These are phyloP conservation scores for Neodiprion lecontei DNA, from an alignment of 1,140 invertebrate species.

Conservation along the genomic window DNA sequence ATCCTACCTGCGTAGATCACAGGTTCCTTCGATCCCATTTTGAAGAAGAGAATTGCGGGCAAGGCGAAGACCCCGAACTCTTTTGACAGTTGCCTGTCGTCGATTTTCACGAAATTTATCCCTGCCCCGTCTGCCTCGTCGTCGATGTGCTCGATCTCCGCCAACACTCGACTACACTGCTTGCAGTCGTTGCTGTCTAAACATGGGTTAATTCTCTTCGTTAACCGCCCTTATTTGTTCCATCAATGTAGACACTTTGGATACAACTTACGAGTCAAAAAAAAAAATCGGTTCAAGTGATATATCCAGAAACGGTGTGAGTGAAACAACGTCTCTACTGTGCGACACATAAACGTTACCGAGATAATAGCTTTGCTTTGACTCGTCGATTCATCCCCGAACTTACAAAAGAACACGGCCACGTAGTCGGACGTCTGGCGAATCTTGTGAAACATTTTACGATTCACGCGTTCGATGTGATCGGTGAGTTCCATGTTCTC, in stretches of 20 bases:
- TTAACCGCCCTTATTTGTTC: background rate
- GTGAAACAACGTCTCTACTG: background rate
- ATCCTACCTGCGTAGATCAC: conserved; percentile 88
- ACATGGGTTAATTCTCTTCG: conserved; percentile 43
- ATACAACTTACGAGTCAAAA: conserved; percentile 28
- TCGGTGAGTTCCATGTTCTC: conserved; percentile 95
- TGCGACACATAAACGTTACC: background rate
- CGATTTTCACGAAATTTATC: conserved; percentile 93
- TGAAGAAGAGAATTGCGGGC: conserved; percentile 89
- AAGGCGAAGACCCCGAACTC: conserved; percentile 87
- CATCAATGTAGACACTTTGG: no score
- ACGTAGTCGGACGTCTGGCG: conserved; percentile 89
- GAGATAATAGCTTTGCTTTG: background rate
- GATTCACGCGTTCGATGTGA: conserved; percentile 91
- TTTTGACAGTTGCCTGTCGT: conserved; percentile 86
- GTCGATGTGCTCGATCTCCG: conserved; percentile 92
- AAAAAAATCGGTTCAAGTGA: conserved; percentile 25
- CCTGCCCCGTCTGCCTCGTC: conserved; percentile 91
- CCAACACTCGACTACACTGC: conserved; percentile 86
- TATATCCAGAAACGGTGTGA: no score
- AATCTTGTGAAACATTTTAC: conserved; percentile 93
- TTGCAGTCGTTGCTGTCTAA: conserved; percentile 94
- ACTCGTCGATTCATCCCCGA: conserved; percentile 15
- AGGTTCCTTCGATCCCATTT: conserved; percentile 86
- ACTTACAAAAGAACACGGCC: conserved; percentile 95